Evolutionary conservation across 2,797 vertebrate species (phyloP), one percentile per base, ranked within the genome.

Genomic region (Amblyopsis hoosieri): DNA sequence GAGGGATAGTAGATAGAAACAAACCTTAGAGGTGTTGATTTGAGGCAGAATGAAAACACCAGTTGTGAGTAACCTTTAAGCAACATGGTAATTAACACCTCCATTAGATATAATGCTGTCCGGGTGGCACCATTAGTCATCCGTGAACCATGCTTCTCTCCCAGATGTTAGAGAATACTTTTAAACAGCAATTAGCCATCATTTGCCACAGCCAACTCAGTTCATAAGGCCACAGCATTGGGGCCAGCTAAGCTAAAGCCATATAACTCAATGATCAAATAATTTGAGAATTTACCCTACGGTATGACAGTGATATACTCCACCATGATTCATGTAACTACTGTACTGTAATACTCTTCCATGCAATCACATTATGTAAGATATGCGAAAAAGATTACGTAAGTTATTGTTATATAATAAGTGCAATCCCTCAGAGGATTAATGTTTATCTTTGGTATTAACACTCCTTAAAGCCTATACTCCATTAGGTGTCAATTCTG

Each of bases 31-130:
- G 81, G 87, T 85, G 88, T 89, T 84, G 84, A 87, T 69, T 65
- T 74, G 77, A 78, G 77, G 69, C 72, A 77, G 75, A 83, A 79
- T 69, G 83, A 86, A 87, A 84, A 86, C 79, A 83, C 74, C 75
- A 83, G 82, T 87, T 82, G 75, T 66, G 83, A 75, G 86, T 85
- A 91, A 90, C 89, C 85, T 90, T 89, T 88, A 87, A 86, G 85
- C 75, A 81, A 86, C 82, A 62, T 78, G 78, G 85, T 90, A 82
- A 88, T 87, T 88, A 90, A 87, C 81, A 88, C 85, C 76, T 77
- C 80, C 82, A 89, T 90, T 85, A 85, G 81, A 79, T 81, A 81
- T 84, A 76, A 67, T 84, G 85, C 82, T 58, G 71, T 76, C 80
- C 73, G 64, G 74, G 81, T 78, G 66, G 80, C 75, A 78, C 85